Conservation (phyloP, 2,113 vertebrate genomes). For the Chionodraco myersi region DNA sequence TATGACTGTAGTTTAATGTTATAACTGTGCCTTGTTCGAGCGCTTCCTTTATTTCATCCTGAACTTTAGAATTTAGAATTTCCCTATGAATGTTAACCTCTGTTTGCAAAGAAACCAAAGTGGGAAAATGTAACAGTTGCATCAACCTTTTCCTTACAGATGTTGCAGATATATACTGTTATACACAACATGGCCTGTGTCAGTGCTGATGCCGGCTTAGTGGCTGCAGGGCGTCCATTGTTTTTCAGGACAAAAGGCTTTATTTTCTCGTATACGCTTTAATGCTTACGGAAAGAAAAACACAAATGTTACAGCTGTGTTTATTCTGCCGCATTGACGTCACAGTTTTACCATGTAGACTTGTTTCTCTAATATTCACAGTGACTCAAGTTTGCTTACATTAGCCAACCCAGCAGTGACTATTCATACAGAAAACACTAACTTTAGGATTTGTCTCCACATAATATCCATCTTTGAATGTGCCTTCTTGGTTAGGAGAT, state of each 20-base stretch:
- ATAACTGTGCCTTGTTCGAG: neutral
- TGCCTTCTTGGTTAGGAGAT: neutral
- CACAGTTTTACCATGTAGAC: conserved; percentile 1
- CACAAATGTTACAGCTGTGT: conserved; percentile 16
- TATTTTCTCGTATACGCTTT: conserved; percentile 14
- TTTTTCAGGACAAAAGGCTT: conserved; percentile 30
- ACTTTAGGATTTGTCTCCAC: neutral
- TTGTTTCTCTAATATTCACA: neutral
- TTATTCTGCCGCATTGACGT: conserved; percentile 9
- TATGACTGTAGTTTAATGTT: neutral
- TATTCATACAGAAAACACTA: neutral
- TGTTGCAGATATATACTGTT: conserved; percentile 25
- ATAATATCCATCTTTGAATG: neutral
- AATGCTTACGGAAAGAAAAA: conserved; percentile 6
- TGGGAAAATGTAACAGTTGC: conserved; percentile 23
- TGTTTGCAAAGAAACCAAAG: neutral
- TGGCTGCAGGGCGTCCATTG: conserved; percentile 31
- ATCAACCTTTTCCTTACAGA: conserved; percentile 38
- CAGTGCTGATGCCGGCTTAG: conserved; percentile 13
- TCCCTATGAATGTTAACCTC: conserved; percentile 33
- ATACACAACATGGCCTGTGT: conserved; percentile 37
- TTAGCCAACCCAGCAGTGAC: conserved; percentile 24
- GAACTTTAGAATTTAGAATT: conserved; percentile 34
- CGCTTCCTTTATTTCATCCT: neutral
- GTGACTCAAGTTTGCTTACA: conserved; percentile 23